Evolutionary conservation across 2,113 vertebrate genomes (phyloP).

Genomic region (Felis chaus): DNA sequence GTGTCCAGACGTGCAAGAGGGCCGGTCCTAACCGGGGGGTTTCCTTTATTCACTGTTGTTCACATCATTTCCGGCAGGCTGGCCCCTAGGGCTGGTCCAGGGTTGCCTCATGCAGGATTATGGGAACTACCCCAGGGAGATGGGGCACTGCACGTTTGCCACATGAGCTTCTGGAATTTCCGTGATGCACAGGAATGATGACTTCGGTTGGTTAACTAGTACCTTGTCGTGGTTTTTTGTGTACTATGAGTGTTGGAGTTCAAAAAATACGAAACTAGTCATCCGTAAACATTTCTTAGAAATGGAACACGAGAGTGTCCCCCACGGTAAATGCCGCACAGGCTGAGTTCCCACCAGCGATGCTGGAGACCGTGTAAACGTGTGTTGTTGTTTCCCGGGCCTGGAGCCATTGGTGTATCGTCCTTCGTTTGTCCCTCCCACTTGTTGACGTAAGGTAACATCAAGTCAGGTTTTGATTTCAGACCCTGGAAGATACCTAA

Average conservation of each 20-base stretch:
- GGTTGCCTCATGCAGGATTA: accelerated
- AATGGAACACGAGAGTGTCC: accelerated
- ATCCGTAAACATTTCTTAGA: neutral
- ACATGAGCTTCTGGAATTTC: too few relatives aligned
- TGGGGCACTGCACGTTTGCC: accelerated
- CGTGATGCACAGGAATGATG: accelerated
- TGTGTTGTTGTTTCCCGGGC: neutral
- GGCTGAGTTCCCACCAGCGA: too few relatives aligned
- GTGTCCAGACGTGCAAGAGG: accelerated
- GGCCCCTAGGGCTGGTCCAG: neutral
- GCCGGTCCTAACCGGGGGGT: accelerated
- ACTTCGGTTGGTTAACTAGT: neutral
- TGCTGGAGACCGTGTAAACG: too few relatives aligned
- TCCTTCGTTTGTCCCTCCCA: neutral
- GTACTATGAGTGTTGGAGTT: neutral
- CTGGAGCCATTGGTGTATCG: too few relatives aligned
- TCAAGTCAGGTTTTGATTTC: neutral
- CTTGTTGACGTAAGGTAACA: neutral
- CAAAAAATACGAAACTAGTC: neutral
- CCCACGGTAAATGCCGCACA: accelerated
- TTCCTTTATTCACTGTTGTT: neutral
- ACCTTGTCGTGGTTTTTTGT: neutral
- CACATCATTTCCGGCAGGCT: accelerated
- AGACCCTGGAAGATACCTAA: neutral
- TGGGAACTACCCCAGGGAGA: neutral